A percentile compares a stretch with the other conserved stretches of the same genome.
Conservation (phyloP, 2,888 invertebrate species). For the Drosophila mettleri region DNA sequence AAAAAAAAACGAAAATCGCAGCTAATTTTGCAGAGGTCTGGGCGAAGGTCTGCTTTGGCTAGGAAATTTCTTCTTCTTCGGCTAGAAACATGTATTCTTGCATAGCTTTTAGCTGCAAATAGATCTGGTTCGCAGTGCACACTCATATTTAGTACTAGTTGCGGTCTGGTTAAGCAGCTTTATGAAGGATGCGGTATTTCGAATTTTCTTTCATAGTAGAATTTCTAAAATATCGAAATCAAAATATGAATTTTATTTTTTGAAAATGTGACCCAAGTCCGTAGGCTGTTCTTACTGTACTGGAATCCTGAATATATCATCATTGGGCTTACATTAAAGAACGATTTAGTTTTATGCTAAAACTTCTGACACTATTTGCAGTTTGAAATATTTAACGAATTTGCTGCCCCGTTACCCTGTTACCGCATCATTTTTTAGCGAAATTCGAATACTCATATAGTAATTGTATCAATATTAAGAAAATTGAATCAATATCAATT, state of each 20-base stretch:
- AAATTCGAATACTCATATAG: too few species aligned
- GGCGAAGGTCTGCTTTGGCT: slow-evolving; percentile 47
- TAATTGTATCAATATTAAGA: too few species aligned
- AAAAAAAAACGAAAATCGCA: slow-evolving; percentile 24
- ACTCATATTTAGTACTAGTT: neutral
- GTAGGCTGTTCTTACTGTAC: too few species aligned
- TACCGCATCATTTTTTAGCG: too few species aligned
- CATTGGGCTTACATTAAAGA: neutral
- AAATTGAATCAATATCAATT: too few species aligned
- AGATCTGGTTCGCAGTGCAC: neutral
- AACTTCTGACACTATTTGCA: neutral
- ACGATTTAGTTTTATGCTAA: neutral
- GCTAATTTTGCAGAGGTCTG: slow-evolving; percentile 55
- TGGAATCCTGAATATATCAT: neutral
- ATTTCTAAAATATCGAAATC: neutral
- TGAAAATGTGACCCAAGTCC: neutral
- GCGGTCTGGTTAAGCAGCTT: neutral
- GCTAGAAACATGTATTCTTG: neutral
- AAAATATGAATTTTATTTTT: neutral
- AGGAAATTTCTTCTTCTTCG: neutral
- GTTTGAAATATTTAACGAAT: too few species aligned
- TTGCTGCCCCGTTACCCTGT: too few species aligned
- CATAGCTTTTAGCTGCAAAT: neutral
- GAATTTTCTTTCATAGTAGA: neutral
- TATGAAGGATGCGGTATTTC: neutral